phyloP scores from a whole-genome alignment of 2,888 invertebrate species.

The Apotomis turbidana region DNA sequence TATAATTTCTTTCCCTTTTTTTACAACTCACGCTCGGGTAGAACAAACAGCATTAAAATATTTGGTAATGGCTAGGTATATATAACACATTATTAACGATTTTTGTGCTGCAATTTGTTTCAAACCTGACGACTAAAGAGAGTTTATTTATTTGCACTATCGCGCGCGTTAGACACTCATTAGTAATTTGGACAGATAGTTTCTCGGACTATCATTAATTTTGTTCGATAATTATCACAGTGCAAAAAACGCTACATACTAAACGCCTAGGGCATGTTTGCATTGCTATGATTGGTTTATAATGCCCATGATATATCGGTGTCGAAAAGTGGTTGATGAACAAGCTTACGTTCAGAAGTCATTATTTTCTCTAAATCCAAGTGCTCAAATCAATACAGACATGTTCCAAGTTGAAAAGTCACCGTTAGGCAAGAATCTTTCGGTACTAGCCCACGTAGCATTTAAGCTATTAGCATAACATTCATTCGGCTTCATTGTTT shows the following conservation, averaged over 20 bases:
- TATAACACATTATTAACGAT: too few species aligned
- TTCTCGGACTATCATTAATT: constrained; percentile 29
- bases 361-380: not conserved
- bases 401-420: not conserved
- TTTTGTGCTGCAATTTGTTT: constrained; percentile 3
- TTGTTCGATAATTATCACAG: constrained; percentile 23
- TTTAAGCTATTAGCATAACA: constrained; percentile 28
- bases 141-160: not conserved
- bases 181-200: constrained; percentile 28
- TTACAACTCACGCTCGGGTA: too few species aligned
- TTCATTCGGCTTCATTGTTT: constrained; percentile 27
- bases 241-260: constrained; percentile 35
- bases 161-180: constrained; percentile 15
- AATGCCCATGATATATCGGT: constrained; percentile 25
- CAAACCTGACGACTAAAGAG: not conserved
- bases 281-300: constrained; percentile 33
- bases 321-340: constrained; percentile 28
- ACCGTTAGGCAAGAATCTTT: constrained; percentile 21
- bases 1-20: too few species aligned
- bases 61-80: too few species aligned
- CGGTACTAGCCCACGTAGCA: constrained; percentile 9
- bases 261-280: constrained; percentile 36
- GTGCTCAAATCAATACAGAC: not conserved
- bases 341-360: not conserved
- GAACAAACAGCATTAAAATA: too few species aligned